Conservation (phyloP, 2,113 vertebrate genomes). For the Peromyscus maniculatus region DNA sequence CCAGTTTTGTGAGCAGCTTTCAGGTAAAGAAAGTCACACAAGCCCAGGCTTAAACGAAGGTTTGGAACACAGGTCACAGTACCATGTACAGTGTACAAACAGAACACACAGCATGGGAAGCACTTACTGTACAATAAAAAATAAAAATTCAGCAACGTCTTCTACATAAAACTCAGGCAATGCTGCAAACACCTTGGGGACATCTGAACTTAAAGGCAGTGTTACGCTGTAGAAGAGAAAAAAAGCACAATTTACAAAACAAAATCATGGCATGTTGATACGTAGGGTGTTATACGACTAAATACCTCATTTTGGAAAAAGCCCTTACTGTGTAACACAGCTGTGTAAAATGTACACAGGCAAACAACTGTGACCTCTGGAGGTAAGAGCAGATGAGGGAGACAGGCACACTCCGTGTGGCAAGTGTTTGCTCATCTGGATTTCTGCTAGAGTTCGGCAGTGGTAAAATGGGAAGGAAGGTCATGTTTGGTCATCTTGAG, state of each 20-base stretch:
- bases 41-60: background rate
- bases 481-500: background rate
- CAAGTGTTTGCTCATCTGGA: background rate
- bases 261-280: background rate
- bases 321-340: background rate
- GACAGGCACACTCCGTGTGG: background rate
- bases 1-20: conserved; percentile 11
- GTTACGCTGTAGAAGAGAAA: conserved; percentile 88
- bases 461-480: background rate
- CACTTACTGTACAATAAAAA: conserved; percentile 99
- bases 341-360: background rate
- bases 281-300: rapidly evolving
- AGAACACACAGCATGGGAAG: background rate
- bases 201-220: conserved; percentile 95
- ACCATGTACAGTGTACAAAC: background rate
- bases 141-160: conserved; percentile 99
- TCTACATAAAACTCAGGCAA: conserved; percentile 99
- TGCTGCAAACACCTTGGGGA: conserved; percentile 98
- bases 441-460: background rate
- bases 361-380: background rate
- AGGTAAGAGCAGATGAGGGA: background rate
- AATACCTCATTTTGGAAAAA: background rate
- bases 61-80: background rate
- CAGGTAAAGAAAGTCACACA: background rate
- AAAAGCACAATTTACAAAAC: conserved; percentile 11